Percentiles rank a stretch among this genome's conserved stretches.
Conservation (phyloP, 2,888 invertebrate genomes). For the Apamea sordens region DNA sequence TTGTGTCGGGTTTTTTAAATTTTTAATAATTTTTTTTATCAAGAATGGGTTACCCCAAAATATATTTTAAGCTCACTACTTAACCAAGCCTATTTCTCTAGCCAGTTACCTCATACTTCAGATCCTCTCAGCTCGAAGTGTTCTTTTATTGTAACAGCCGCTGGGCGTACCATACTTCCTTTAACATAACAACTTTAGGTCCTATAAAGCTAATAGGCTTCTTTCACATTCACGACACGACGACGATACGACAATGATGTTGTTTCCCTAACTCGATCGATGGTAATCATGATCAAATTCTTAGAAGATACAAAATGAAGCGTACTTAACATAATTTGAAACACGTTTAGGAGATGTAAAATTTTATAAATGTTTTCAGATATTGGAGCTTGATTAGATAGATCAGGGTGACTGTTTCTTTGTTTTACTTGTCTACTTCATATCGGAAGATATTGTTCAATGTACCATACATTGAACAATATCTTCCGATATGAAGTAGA, state of each 20-base stretch:
- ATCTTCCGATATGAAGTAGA: no score
- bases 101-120: conserved; percentile 9
- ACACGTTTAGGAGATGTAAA: conserved; percentile 16
- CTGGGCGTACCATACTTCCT: conserved; percentile 29
- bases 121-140: conserved; percentile 25
- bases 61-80: not conserved
- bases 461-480: no score
- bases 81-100: not conserved
- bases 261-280: conserved; percentile 44
- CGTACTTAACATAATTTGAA: conserved; percentile 48
- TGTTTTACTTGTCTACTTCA: not conserved
- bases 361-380: conserved; percentile 18
- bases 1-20: no score
- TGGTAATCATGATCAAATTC: conserved; percentile 52
- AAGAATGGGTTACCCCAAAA: not conserved
- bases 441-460: conserved; percentile 7
- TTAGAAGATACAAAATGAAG: conserved; percentile 37
- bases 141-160: conserved; percentile 39
- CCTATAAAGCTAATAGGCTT: conserved; percentile 44
- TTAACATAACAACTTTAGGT: conserved; percentile 45
- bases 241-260: conserved; percentile 25
- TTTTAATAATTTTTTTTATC: no score
- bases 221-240: conserved; percentile 57
- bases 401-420: conserved; percentile 3
- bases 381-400: conserved; percentile 24